phyloP scores from a whole-genome alignment of 2,888 invertebrate species.

The Homarus gammarus region DNA sequence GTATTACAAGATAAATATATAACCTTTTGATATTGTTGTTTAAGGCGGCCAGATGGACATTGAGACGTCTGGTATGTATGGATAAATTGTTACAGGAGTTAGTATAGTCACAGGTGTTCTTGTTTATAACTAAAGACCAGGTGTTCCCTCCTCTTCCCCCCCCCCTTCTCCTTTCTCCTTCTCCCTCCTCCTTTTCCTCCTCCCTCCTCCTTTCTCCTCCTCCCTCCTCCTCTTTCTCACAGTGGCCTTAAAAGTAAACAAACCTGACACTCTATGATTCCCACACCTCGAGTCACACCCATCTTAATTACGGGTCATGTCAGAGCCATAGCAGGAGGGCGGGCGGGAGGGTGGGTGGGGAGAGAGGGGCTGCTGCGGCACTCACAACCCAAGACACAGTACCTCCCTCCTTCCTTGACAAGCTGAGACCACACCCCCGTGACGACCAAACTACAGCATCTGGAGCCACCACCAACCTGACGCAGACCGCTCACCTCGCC shows the following conservation, averaged over 20 bases:
- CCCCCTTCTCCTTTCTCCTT: no score
- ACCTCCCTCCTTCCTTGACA: not conserved
- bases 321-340: constrained; percentile 29
- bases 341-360: constrained; percentile 29
- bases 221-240: not conserved
- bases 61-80: no score
- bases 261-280: constrained; percentile 13
- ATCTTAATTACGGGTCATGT: constrained; percentile 48
- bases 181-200: no score
- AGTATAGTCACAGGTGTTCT: no score
- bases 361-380: no score
- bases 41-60: no score
- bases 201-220: constrained; percentile 1
- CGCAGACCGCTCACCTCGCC: no score
- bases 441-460: constrained; percentile 53
- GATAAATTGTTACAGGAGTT: no score
- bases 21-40: no score
- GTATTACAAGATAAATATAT: no score
- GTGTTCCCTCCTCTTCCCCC: no score
- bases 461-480: constrained; percentile 6
- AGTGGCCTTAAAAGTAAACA: constrained; percentile 8
- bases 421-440: constrained; percentile 31
- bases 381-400: not conserved
- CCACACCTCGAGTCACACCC: constrained; percentile 52
- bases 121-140: no score